A percentile compares a stretch with the other conserved stretches of the same genome.
Evolutionary conservation across 1,140 invertebrate genomes (phyloP).

Genomic region (Conus ventricosus): DNA sequence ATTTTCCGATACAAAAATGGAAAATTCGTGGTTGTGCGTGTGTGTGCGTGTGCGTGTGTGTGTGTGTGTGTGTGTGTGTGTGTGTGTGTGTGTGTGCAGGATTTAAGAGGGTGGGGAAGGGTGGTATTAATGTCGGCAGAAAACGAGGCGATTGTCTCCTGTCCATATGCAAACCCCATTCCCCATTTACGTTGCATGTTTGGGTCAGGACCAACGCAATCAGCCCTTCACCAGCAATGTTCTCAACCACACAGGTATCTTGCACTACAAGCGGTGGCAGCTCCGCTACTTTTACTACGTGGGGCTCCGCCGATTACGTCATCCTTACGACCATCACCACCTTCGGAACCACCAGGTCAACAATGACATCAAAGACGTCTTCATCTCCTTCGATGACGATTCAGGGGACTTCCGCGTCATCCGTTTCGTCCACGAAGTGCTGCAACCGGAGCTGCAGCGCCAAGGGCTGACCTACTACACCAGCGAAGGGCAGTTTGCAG

Average conservation of each 20-base stretch:
- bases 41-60: no score
- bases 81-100: no score
- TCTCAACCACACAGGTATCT: neutral
- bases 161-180: no score
- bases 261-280: conserved; percentile 17
- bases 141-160: no score
- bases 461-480: neutral
- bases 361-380: neutral
- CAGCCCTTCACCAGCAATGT: no score
- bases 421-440: neutral
- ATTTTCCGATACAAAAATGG: no score
- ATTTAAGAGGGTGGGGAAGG: no score
- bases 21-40: no score
- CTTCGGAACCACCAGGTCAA: neutral
- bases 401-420: neutral
- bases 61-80: no score
- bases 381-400: conserved; percentile 22
- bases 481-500: neutral
- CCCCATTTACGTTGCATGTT: no score
- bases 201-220: no score
- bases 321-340: conserved; percentile 4
- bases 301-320: neutral
- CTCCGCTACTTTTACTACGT: conserved; percentile 25
- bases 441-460: neutral
- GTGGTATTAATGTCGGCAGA: no score